phyloP scores from a whole-genome alignment of 2,113 vertebrate genomes.

The Thunnus thynnus region DNA sequence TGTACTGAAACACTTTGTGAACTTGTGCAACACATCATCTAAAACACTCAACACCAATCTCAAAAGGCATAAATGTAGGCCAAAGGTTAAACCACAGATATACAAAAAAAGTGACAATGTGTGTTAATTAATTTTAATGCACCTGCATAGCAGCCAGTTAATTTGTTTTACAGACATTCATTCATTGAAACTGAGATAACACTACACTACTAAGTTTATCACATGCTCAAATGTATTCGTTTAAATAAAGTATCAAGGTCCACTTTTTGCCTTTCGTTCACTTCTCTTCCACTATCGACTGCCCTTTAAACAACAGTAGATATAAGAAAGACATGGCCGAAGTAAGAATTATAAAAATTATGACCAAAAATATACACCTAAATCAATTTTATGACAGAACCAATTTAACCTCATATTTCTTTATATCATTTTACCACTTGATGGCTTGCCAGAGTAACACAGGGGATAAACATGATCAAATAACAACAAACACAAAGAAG shows the following conservation, averaged over 20 bases:
- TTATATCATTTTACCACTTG: too few species aligned
- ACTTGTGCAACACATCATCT: constrained; percentile 43
- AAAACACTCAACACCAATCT: constrained; percentile 31
- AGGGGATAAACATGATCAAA: too few species aligned
- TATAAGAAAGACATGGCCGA: too few species aligned
- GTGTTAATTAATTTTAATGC: neutral
- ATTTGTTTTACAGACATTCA: neutral
- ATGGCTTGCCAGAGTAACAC: too few species aligned
- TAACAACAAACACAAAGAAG: neutral
- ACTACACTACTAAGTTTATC: neutral
- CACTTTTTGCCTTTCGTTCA: neutral
- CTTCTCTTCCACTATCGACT: neutral
- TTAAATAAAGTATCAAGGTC: neutral
- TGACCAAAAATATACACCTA: too few species aligned
- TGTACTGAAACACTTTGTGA: constrained; percentile 1
- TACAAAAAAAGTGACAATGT: constrained; percentile 8
- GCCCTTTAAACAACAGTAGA: too few species aligned
- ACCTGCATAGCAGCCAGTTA: neutral
- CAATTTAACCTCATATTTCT: too few species aligned
- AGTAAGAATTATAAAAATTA: too few species aligned
- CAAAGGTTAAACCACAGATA: constrained; percentile 47
- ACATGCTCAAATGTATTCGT: neutral
- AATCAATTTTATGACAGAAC: too few species aligned
- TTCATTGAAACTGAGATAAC: constrained; percentile 10
- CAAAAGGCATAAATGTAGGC: constrained; percentile 26